phyloP scores from a whole-genome alignment of 2,113 vertebrate genomes.

The Python bivittatus region DNA sequence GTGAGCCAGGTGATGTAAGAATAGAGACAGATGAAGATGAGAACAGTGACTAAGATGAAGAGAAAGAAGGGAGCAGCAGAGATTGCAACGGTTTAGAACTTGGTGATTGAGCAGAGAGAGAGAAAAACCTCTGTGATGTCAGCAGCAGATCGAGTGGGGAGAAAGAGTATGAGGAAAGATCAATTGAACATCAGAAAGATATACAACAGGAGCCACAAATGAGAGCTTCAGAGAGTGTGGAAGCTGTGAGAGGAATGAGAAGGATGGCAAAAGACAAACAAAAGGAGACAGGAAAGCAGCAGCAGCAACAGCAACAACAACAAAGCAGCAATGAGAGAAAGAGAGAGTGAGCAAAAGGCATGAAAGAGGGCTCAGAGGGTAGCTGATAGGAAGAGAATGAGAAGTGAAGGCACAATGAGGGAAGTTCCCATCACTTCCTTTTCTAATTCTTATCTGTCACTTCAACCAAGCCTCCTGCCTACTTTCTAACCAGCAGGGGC shows the following conservation, averaged over 20 bases:
- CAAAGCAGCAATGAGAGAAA: background rate
- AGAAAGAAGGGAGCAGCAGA: background rate
- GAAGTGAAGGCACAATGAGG: background rate
- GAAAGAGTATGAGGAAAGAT: too few species aligned
- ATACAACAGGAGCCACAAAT: too few species aligned
- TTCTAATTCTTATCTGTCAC: too few species aligned
- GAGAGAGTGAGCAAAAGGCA: background rate
- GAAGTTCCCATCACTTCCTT: too few species aligned
- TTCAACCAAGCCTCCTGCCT: too few species aligned
- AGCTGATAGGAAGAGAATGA: background rate
- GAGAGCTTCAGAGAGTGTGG: too few species aligned
- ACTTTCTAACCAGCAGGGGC: too few species aligned
- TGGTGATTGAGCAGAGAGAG: too few species aligned
- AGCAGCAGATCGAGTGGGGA: too few species aligned
- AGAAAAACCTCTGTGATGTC: too few species aligned
- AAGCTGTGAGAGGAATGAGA: background rate
- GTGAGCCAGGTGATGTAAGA: background rate
- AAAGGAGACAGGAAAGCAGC: background rate
- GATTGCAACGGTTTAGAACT: background rate
- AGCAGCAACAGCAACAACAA: background rate
- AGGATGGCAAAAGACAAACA: background rate
- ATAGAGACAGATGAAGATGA: background rate
- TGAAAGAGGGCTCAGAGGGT: background rate
- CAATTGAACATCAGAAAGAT: too few species aligned
- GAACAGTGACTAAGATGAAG: background rate